phyloP scores from a whole-genome alignment of 2,113 vertebrate species.

The Hydrolagus affinis region DNA sequence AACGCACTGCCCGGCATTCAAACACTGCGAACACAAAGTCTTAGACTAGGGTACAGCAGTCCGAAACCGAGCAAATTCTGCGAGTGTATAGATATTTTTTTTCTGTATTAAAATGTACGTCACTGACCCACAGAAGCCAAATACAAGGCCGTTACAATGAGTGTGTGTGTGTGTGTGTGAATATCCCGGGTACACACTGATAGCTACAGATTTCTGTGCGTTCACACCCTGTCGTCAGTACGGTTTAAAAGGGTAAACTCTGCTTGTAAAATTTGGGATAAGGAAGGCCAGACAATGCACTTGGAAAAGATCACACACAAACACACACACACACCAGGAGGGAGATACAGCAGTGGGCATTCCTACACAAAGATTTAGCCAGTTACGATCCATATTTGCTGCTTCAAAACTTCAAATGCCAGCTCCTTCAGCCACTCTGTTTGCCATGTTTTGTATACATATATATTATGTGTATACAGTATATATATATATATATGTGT shows the following conservation, averaged over 20 bases:
- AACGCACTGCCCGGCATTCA: too few species aligned
- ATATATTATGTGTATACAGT: too few species aligned
- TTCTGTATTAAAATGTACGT: too few species aligned
- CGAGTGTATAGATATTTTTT: too few species aligned
- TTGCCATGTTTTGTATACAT: too few species aligned
- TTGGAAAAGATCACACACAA: constrained; percentile 2
- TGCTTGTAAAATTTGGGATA: constrained; percentile 5
- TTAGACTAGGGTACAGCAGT: too few species aligned
- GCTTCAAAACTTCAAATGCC: background rate
- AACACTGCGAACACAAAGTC: too few species aligned
- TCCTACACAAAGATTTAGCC: background rate
- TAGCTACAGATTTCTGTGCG: background rate
- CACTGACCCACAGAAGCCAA: background rate
- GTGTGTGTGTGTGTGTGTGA: constrained; percentile 14
- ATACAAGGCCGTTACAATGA: background rate
- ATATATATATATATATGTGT: too few species aligned
- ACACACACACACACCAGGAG: background rate
- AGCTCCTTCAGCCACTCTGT: background rate
- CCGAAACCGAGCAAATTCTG: too few species aligned
- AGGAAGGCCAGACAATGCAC: background rate
- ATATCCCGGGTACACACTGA: background rate
- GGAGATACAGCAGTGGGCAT: background rate
- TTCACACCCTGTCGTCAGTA: constrained; percentile 10
- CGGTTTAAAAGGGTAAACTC: constrained; percentile 1
- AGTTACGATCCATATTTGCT: background rate